phyloP scores from a whole-genome alignment of 2,797 vertebrate species.

The Oreortyx pictus region DNA sequence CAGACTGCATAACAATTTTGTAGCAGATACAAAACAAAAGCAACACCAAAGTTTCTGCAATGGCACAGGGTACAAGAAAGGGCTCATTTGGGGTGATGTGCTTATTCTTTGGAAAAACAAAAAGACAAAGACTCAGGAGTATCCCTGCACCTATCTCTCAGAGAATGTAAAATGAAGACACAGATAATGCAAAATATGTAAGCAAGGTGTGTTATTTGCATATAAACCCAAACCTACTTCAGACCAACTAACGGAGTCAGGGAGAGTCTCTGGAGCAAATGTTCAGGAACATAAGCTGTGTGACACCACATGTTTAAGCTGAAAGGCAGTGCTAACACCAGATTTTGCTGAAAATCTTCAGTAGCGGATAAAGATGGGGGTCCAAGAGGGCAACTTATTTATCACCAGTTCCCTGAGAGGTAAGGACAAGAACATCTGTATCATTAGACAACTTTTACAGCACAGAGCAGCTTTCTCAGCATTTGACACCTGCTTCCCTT shows the following conservation, averaged over 20 bases:
- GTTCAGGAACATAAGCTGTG: neutral
- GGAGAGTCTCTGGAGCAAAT: neutral
- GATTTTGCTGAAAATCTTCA: neutral
- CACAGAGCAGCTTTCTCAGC: neutral
- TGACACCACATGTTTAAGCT: neutral
- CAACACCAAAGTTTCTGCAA: neutral
- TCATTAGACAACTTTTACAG: neutral
- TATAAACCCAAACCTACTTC: neutral
- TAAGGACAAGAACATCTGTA: neutral
- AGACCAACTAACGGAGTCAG: neutral
- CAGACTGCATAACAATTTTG: neutral
- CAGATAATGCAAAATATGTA: neutral
- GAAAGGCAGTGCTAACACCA: neutral
- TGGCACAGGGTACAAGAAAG: neutral
- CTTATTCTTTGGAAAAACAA: neutral
- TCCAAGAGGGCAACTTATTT: neutral
- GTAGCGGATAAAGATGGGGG: neutral
- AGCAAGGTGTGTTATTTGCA: neutral
- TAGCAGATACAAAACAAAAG: neutral
- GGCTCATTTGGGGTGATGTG: neutral
- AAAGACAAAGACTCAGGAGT: neutral
- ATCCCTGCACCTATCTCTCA: neutral
- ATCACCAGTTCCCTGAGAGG: neutral
- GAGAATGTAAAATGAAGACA: neutral
- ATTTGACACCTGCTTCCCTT: neutral